Evolutionary conservation across 2,113 vertebrate genomes (phyloP).

Genomic region (Aphyosemion australe): DNA sequence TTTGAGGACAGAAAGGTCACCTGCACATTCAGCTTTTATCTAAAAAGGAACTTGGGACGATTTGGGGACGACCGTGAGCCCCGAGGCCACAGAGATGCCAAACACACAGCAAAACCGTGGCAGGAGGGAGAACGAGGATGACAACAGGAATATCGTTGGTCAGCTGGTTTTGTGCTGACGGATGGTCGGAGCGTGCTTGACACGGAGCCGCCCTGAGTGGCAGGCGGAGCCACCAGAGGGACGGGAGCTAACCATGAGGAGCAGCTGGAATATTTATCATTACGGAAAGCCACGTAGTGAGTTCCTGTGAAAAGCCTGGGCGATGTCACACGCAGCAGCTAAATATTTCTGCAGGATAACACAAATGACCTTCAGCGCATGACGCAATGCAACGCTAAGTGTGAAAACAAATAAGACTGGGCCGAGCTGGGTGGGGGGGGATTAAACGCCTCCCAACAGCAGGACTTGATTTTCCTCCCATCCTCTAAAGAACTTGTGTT

Average conservation of each 20-base stretch:
- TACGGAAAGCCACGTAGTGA: slow-evolving; percentile 21
- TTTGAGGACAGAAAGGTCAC: background rate
- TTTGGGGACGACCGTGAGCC: slow-evolving; percentile 21
- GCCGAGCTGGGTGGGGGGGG: background rate
- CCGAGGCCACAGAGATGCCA: slow-evolving; percentile 31
- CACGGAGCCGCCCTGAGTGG: slow-evolving; percentile 31
- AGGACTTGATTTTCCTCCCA: slow-evolving; percentile 14
- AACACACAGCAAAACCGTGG: slow-evolving; percentile 12
- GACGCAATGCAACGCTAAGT: slow-evolving; percentile 26
- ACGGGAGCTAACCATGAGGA: background rate
- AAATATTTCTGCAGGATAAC: slow-evolving; percentile 43
- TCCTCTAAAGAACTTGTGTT: slow-evolving; percentile 33
- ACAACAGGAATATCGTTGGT: slow-evolving; percentile 52
- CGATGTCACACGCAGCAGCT: slow-evolving; percentile 12
- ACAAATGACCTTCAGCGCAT: slow-evolving; percentile 36
- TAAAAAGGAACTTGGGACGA: background rate
- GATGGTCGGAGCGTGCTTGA: slow-evolving; percentile 37
- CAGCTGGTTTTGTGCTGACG: slow-evolving; percentile 71
- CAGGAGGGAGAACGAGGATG: slow-evolving; percentile 38
- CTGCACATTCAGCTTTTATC: slow-evolving; percentile 3
- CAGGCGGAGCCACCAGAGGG: slow-evolving; percentile 12
- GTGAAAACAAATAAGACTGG: slow-evolving; percentile 40
- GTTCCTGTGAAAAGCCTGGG: slow-evolving; percentile 37
- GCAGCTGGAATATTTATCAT: background rate
- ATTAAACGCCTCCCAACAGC: slow-evolving; percentile 15